A percentile compares a stretch with the other conserved stretches of the same genome.
Conservation (phyloP, 2,888 invertebrate species). For the Protodeltote pygarga region DNA sequence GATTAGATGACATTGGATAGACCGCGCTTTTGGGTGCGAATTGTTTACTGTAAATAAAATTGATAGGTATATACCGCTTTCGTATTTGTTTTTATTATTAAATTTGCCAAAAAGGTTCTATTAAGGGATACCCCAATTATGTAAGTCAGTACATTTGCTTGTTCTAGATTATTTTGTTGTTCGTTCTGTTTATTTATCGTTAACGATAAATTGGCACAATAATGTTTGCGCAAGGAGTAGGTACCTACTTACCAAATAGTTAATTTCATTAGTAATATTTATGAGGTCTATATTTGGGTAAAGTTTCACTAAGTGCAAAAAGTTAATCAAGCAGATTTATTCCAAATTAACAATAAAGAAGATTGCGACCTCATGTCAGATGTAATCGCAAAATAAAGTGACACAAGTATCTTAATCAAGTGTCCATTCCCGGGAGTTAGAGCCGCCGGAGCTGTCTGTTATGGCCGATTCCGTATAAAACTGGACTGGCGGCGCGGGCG, state of each 20-base stretch:
- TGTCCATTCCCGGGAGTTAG: slow-evolving; percentile 80
- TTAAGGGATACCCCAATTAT: too few relatives aligned
- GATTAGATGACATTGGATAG: slow-evolving; percentile 65
- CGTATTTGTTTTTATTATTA: slow-evolving; percentile 4
- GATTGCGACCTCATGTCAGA: slow-evolving; percentile 75
- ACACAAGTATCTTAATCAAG: slow-evolving; percentile 85
- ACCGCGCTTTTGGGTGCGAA: slow-evolving; percentile 30
- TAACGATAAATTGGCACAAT: slow-evolving; percentile 1
- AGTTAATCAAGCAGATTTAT: slow-evolving; percentile 65
- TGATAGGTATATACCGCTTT: slow-evolving; percentile 12
- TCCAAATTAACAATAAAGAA: slow-evolving; percentile 75
- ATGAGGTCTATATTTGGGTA: slow-evolving; percentile 33
- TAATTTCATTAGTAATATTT: too few relatives aligned
- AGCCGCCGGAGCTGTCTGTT: slow-evolving; percentile 73
- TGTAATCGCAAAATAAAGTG: slow-evolving; percentile 83
- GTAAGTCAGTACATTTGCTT: not conserved
- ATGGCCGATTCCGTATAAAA: slow-evolving; percentile 78
- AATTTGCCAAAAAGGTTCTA: too few relatives aligned
- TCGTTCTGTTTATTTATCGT: slow-evolving; percentile 5
- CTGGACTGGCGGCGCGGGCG: slow-evolving; percentile 65
- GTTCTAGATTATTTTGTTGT: not conserved
- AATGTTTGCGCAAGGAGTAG: slow-evolving; percentile 1
- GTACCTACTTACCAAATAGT: too few relatives aligned
- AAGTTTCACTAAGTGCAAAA: slow-evolving; percentile 32
- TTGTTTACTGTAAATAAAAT: slow-evolving; percentile 33